These are phyloP conservation scores for Manis crassicaudata DNA, from an alignment of 2,797 vertebrate genomes.

Conservation along the genomic window DNA sequence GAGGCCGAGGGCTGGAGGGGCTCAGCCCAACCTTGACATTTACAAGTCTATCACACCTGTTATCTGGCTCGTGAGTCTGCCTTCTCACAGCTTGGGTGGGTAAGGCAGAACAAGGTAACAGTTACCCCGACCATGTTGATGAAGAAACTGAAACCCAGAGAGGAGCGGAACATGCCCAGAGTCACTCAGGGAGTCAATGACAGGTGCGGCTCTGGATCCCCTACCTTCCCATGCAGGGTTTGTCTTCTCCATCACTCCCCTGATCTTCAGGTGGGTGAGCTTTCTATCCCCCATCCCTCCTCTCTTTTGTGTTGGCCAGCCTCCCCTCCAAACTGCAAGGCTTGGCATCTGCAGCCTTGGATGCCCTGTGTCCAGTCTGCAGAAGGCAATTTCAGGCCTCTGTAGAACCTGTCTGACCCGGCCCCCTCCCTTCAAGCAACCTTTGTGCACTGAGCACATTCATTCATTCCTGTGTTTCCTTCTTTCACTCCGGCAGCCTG, in stretches of 20 bases:
- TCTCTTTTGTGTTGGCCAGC: background rate
- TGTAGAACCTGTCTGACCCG: background rate
- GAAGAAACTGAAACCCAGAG: background rate
- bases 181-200: background rate
- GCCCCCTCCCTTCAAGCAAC: too few relatives aligned
- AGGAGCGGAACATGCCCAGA: background rate
- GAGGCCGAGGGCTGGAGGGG: background rate
- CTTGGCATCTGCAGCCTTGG: background rate
- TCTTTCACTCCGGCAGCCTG: background rate
- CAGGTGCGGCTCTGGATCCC: background rate
- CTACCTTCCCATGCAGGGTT: background rate
- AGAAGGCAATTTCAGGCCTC: background rate
- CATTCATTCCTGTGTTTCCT: background rate
- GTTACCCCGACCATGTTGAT: background rate
- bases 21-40: background rate
- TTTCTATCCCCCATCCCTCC: background rate
- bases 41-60: background rate
- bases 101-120: background rate
- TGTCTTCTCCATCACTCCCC: background rate
- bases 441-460: background rate
- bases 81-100: background rate
- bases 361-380: background rate
- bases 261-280: background rate
- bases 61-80: background rate
- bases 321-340: background rate